Percentiles rank a stretch among this genome's conserved stretches.
Conservation (phyloP, 2,797 vertebrate species). For the Bucorvus abyssinicus region DNA sequence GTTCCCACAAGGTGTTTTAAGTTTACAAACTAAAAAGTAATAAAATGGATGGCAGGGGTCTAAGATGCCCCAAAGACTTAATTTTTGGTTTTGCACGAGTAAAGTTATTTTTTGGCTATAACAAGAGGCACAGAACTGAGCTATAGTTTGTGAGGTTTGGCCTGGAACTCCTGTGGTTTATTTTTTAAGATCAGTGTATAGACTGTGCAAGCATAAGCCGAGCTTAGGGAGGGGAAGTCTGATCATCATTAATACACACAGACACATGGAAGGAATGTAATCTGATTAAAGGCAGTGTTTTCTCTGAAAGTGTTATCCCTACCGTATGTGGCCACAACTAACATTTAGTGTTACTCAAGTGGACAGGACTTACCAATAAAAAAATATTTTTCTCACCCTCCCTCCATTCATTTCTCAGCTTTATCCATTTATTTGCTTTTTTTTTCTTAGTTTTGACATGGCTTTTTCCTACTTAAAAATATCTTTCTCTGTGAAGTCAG, state of each 20-base stretch:
- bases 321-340: background rate
- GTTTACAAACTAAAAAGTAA: slow-evolving; percentile 18
- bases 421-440: background rate
- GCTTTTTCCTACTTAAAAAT: background rate
- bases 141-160: slow-evolving; percentile 4
- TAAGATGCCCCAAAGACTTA: background rate
- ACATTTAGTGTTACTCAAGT: background rate
- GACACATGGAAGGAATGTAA: background rate
- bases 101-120: background rate
- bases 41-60: slow-evolving; percentile 9
- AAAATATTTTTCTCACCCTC: background rate
- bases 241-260: background rate
- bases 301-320: background rate
- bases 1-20: slow-evolving; percentile 37
- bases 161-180: background rate
- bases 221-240: background rate
- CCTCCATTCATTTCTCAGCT: background rate
- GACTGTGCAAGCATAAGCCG: background rate
- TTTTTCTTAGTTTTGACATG: background rate
- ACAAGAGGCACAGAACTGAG: background rate
- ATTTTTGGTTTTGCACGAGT: background rate
- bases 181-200: background rate
- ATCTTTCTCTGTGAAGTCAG: background rate
- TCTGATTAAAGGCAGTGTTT: background rate
- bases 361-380: background rate